Evolutionary conservation across 2,113 vertebrate genomes (phyloP).

Genomic region (Nothoprocta pentlandii): DNA sequence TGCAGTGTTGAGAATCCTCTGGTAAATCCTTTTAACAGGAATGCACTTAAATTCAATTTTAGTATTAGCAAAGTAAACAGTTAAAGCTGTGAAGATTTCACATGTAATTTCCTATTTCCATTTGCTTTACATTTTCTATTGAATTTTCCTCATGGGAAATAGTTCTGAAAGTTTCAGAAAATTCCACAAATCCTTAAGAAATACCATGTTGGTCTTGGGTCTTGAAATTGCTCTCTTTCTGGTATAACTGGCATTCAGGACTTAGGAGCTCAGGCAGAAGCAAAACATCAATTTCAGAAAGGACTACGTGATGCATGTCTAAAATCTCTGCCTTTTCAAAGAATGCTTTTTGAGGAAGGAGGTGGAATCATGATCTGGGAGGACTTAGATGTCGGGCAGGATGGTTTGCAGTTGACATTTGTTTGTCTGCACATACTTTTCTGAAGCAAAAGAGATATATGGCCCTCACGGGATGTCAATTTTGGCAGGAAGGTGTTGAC

Average conservation of each 20-base stretch:
- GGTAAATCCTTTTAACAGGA: neutral
- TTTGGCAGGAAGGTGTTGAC: constrained; percentile 59
- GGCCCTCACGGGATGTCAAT: constrained; percentile 24
- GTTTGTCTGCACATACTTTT: constrained; percentile 50
- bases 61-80: neutral
- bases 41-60: neutral
- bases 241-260: neutral
- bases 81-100: constrained; percentile 23
- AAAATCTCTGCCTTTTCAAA: neutral
- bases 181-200: neutral
- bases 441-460: constrained; percentile 34
- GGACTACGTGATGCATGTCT: neutral
- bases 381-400: neutral
- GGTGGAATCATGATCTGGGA: neutral
- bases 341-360: neutral
- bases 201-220: neutral
- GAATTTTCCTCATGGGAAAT: neutral
- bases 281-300: neutral
- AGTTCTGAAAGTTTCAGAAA: neutral
- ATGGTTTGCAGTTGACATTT: constrained; percentile 45
- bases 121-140: constrained; percentile 16
- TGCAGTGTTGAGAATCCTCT: neutral
- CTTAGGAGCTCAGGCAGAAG: neutral
- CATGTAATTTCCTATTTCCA: neutral
- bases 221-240: neutral